Base-by-base conservation (phyloP, 2,797 vertebrate species). In the Balearica regulorum region DNA sequence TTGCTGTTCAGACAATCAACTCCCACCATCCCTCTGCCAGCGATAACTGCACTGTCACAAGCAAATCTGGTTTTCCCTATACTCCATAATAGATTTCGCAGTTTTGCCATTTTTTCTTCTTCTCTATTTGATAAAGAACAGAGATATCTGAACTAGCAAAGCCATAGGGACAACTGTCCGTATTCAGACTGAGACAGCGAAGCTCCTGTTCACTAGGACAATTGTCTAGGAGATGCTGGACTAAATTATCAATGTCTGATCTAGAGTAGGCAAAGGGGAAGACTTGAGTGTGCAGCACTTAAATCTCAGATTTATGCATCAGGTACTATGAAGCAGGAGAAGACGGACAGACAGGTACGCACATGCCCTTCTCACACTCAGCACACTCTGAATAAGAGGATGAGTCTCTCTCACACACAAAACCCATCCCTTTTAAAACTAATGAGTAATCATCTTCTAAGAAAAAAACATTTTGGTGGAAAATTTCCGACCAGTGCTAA, bases 11-110 rank as follows among this genome's bases (percentile, higher is more conserved):
- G 75, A 91, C 64, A 87, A 43, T 64, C 90, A 80, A 26, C 90
- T 85, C 94, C 91, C 75, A 94, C 95, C 81, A 66, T 79, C 70
- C 51, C 94, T 95, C 91, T 96, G 85, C 70, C 83, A 94, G 55
- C 17, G 51, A 79, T 44, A 91, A 76, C 57, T 68, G n/a, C 72
- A 69, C 1, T 35, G 28, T 87, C 60, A 54, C 35, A 72, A 78
- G n/a, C 4, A 75, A 86, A 48, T 49, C 70, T 89, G 48, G 16
- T 89, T 95, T 89, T 55, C 37, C 48, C 29, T 62, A 8, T 35
- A 48, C 24, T 73, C 26, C 16, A 5, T 25, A 44, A 72, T 5
- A 83, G 51, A 55, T 84, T 92, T 75, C 4, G 3, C 44, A 87
- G 31, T 44, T 89, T 71, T 2, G 1, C 55, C 35, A 4, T 31